Conservation (phyloP, 2,797 vertebrate species). For the Microctenopoma stevenorrisi region DNA sequence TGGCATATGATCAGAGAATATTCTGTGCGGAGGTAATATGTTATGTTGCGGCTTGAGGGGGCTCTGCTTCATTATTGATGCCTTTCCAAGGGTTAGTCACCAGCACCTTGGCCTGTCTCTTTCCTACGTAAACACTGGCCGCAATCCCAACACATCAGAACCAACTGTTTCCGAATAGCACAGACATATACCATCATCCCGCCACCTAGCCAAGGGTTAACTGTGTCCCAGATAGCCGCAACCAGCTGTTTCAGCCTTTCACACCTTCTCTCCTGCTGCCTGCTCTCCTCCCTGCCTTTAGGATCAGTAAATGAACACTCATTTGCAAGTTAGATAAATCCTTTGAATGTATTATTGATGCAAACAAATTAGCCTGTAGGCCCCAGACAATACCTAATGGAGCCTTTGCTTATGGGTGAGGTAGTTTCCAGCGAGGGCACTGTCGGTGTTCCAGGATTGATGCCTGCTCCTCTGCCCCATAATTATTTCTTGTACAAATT, state of each 20-base stretch:
- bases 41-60: constrained; percentile 57
- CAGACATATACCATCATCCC: constrained; percentile 34
- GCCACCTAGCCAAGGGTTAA: constrained; percentile 68
- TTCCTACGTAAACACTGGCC: constrained; percentile 62
- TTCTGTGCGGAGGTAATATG: constrained; percentile 62
- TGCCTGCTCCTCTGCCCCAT: constrained; percentile 86
- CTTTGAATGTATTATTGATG: constrained; percentile 89
- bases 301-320: constrained; percentile 85
- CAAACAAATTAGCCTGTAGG: constrained; percentile 86
- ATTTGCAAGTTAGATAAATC: constrained; percentile 91
- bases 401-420: constrained; percentile 83
- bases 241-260: constrained; percentile 78
- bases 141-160: constrained; percentile 53
- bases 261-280: constrained; percentile 72
- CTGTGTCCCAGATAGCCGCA: constrained; percentile 70
- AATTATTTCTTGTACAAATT: constrained; percentile 87
- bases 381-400: constrained; percentile 88
- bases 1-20: constrained; percentile 75
- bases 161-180: constrained; percentile 33
- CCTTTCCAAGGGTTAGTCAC: constrained; percentile 69
- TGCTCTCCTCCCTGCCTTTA: constrained; percentile 80
- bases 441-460: constrained; percentile 85
- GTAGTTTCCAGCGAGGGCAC: constrained; percentile 82
- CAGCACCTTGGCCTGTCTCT: constrained; percentile 52
- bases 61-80: constrained; percentile 66